Conservation (phyloP, 1,140 invertebrate genomes). For the Xylocopa sonorina region DNA sequence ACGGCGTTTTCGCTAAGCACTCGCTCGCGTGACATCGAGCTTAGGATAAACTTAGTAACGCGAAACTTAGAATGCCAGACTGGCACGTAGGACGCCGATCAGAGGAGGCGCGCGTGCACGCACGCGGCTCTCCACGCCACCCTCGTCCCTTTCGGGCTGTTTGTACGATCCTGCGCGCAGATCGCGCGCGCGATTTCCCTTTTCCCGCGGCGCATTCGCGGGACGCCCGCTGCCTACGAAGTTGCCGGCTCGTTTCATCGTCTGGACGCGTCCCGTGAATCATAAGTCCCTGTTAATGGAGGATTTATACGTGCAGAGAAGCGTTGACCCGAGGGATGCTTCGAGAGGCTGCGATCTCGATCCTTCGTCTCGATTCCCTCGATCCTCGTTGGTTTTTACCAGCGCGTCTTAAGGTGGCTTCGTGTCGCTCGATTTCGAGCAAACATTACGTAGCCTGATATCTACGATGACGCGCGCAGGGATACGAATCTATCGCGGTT, state of each 20-base stretch:
- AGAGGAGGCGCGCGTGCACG: constrained; percentile 35
- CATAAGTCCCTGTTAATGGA: constrained; percentile 44
- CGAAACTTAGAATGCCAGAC: constrained; percentile 54
- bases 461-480: too few species aligned
- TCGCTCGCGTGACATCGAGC: constrained; percentile 62
- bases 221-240: constrained; percentile 44
- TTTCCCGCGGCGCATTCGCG: constrained; percentile 46
- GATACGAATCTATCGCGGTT: too few species aligned
- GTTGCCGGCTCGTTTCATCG: constrained; percentile 22
- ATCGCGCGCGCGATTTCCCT: constrained; percentile 51
- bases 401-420: too few species aligned
- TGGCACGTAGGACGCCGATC: not conserved
- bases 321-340: not conserved
- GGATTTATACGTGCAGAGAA: constrained; percentile 36
- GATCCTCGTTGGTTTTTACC: not conserved
- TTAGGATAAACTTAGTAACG: constrained; percentile 72
- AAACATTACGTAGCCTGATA: too few species aligned
- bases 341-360: not conserved
- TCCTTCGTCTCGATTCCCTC: not conserved
- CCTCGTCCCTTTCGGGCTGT: constrained; percentile 14
- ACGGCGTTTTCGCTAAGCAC: constrained; percentile 61
- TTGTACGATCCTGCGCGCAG: constrained; percentile 9
- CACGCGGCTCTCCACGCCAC: constrained; percentile 17
- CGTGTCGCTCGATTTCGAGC: too few species aligned
- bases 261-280: constrained; percentile 22